Percentiles rank a stretch among this genome's conserved stretches.
Conservation (phyloP, 2,113 vertebrate species). For the sheep (Ovis aries) region DNA sequence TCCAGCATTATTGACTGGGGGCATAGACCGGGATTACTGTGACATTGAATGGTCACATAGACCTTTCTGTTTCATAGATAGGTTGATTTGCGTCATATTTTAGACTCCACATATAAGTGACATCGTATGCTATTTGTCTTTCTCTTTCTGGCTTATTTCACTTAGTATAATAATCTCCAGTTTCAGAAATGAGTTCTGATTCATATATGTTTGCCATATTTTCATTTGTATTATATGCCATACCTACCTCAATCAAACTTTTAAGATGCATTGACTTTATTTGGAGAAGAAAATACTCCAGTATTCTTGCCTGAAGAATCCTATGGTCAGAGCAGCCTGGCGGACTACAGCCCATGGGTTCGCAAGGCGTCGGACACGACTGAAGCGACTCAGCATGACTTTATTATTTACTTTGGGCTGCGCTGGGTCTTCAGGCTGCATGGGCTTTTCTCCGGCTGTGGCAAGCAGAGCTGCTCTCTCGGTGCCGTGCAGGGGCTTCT, state of each 20-base stretch:
- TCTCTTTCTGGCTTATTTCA: background rate
- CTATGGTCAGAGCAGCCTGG: background rate
- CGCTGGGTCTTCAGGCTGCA: background rate
- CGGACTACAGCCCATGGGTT: background rate
- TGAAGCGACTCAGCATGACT: background rate
- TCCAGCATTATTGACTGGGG: background rate
- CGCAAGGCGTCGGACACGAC: fast-evolving
- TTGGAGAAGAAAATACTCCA: background rate
- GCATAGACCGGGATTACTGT: background rate
- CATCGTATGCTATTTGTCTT: background rate
- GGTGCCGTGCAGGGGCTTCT: background rate
- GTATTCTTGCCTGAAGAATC: background rate
- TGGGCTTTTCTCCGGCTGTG: background rate
- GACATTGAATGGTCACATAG: background rate
- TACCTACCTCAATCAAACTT: background rate
- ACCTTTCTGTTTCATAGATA: background rate
- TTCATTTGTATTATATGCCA: background rate
- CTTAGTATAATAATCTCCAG: background rate
- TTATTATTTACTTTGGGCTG: background rate
- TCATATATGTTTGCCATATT: background rate
- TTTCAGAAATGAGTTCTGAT: background rate
- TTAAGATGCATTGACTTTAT: background rate
- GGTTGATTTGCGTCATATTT: background rate
- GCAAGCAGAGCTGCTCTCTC: background rate
- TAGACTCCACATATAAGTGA: background rate